Base-by-base conservation (phyloP, 2,113 vertebrate species). In the Stomatorhinus ivindoensis region DNA sequence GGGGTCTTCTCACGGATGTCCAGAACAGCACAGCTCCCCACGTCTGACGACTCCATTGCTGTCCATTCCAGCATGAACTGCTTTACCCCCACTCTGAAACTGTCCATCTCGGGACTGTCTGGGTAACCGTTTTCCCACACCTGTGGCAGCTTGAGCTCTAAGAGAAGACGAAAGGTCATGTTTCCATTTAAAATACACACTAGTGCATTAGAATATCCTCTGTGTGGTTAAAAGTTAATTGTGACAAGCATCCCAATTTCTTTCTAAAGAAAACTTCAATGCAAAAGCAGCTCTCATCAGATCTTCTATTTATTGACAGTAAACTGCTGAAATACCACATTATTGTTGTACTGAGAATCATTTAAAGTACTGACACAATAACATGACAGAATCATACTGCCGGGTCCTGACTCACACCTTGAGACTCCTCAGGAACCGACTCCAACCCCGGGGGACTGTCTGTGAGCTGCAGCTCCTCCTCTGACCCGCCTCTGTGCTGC, bases 41-140 rank as follows among this genome's bases (percentile, higher is more conserved):
- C 69, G 76, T 97, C 87, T 86, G 50, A 15, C 0, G 88, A 0
- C 91, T 96, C 94, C 91, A 97, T 76, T 17, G 42, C 76, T 89
- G 94, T 91, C 97, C 97, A 99, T 6, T 92, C 87, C 11, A 35
- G 0, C 21, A 35, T 53, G 93, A 97, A 98, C 90, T 89, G 88
- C 7, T 89, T 90, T 55, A 97, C 51, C 19, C 94, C 93, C 8
- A 90, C 87, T 92, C 94, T 96, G 92, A 96, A 89, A 48, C 90
- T 90, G 21, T 96, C 91, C 93, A 98, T 98, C 94, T 98, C 97
- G 35, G 95, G 94, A 51, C 95, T 90, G n/a, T 96, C 95, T 92
- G 96, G 96, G 92, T 96, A 96, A 92, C 92, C 94, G 2, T 95
- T 92, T 73, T 96, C 95, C 92, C 94, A 92, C 88, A 95, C 93